Conservation (phyloP, 1,140 invertebrate species). For the Pseudomyrmex dendroicus region DNA sequence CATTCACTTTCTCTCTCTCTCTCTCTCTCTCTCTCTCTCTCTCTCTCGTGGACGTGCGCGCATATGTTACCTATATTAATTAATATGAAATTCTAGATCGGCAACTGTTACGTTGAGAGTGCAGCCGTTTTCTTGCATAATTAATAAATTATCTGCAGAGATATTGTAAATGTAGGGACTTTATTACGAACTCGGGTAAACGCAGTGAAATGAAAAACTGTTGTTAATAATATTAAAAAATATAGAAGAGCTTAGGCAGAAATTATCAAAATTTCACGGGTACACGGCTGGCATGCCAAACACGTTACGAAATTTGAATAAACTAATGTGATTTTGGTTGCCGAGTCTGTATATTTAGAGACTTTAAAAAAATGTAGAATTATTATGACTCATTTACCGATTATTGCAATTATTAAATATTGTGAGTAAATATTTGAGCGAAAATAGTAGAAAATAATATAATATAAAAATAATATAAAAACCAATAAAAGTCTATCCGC, state of each 20-base stretch:
- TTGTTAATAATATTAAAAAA: constrained; percentile 31
- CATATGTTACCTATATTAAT: constrained; percentile 39
- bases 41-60: neutral
- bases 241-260: neutral
- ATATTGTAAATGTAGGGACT: constrained; percentile 26
- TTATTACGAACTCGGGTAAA: constrained; percentile 38
- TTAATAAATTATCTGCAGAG: constrained; percentile 48
- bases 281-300: neutral
- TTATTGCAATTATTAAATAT: too few species aligned
- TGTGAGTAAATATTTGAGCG: too few species aligned
- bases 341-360: too few species aligned
- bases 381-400: too few species aligned
- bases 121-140: constrained; percentile 41
- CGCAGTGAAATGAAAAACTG: constrained; percentile 29
- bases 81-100: constrained; percentile 58
- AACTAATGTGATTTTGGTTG: neutral
- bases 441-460: neutral
- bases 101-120: constrained; percentile 39
- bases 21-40: constrained; percentile 8
- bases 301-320: neutral
- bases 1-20: constrained; percentile 28
- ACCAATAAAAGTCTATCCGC: neutral
- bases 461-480: neutral
- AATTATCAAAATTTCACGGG: constrained; percentile 14
- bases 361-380: neutral